Base-by-base conservation (phyloP, 2,888 invertebrate species). In the Oxyteleia sp. region DNA sequence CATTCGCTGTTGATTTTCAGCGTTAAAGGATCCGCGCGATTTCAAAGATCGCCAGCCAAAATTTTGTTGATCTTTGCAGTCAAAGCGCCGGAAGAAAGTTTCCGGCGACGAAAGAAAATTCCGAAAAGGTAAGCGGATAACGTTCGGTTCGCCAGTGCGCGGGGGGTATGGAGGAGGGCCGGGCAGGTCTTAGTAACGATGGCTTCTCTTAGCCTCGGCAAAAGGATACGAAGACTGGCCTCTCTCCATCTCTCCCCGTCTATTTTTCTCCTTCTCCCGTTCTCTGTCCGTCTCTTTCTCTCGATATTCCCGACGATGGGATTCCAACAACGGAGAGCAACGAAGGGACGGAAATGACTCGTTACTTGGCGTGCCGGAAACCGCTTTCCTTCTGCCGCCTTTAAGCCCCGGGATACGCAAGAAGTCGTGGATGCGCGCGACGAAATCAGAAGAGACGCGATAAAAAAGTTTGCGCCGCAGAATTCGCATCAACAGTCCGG, bases 331-430 rank as follows among this genome's bases (percentile, higher is more conserved):
- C 57, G 51, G 32, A 53, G 74, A 66, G 18, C 29, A 59, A 72
- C 47, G 69, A 49, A 66, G 80, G 85, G 85, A 86, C 88, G 91
- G 91, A 91, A 91, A 90, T 91, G 90, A 91, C 90, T 91, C 91
- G 91, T 92, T 91, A 90, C 87, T 87, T 86, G 85, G 87, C 87
- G 89, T 87, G 88, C 91, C 90, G 91, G 91, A 91, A 91, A 90
- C 91, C 89, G 84, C 87, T 88, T 87, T 85, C 88, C 86, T 84
- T 81, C 78, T 84, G 76, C 32, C 71, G 63, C 57, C 69, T 69
- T 55, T 45, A 71, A 82, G 68, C 71, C 74, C 55, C 72, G 20
- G 68, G 49, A 66, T 72, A 63, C 59, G 66, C 66, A n/a, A n/a
- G n/a, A n/a, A n/a, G n/a, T n/a, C n/a, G n/a, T n/a, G n/a, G n/a